A percentile compares a stretch with the other conserved stretches of the same genome.
Evolutionary conservation across 2,888 invertebrate genomes (phyloP).

Genomic region (Cosmia trapezina): DNA sequence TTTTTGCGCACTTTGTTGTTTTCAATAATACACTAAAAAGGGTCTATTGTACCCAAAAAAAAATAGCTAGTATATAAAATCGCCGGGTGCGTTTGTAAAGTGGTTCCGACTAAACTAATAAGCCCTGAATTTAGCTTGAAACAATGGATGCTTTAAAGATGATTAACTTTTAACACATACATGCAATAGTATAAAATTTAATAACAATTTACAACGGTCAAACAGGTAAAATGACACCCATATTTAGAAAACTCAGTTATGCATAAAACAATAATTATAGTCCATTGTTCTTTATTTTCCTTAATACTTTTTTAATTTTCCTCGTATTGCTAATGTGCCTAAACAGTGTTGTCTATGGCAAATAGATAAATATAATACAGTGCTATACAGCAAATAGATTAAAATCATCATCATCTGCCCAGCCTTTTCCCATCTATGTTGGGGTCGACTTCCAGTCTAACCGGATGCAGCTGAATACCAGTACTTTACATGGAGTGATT

Average conservation of each 20-base stretch:
- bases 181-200: slow-evolving; percentile 34
- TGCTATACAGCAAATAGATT: too few relatives aligned
- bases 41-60: too few relatives aligned
- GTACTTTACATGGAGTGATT: too few relatives aligned
- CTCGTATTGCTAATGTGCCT: background rate
- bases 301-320: background rate
- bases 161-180: slow-evolving; percentile 14
- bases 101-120: background rate
- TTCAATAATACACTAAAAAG: too few relatives aligned
- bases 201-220: slow-evolving; percentile 4
- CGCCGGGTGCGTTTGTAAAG: too few relatives aligned
- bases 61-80: too few relatives aligned
- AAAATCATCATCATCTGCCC: too few relatives aligned
- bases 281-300: background rate
- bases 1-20: too few relatives aligned
- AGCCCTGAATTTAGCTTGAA: slow-evolving; percentile 11
- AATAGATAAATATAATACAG: background rate
- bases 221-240: slow-evolving; percentile 49
- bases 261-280: background rate
- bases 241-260: slow-evolving; percentile 24
- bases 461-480: too few relatives aligned
- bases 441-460: too few relatives aligned
- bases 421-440: too few relatives aligned
- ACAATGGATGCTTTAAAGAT: background rate
- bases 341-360: background rate